Evolutionary conservation across 2,113 vertebrate species (phyloP).

Genomic region (Boleophthalmus pectinirostris): DNA sequence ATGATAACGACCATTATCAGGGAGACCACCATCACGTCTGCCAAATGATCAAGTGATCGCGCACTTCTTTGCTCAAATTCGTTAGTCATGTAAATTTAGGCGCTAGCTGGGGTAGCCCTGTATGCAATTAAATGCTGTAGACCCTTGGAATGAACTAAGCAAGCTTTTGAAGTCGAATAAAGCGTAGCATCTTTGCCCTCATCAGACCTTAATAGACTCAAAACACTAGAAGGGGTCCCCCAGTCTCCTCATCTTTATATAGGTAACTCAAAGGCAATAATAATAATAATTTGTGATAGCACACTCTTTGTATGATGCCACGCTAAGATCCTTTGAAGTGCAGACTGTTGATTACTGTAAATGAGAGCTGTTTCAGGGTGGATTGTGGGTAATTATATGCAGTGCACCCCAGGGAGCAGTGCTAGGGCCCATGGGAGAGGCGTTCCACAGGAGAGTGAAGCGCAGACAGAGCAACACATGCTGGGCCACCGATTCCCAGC

Average conservation of each 20-base stretch:
- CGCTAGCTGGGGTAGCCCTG: conserved; percentile 64
- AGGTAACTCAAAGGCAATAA: conserved; percentile 68
- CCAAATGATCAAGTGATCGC: conserved; percentile 76
- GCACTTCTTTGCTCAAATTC: conserved; percentile 69
- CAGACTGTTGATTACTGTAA: conserved; percentile 80
- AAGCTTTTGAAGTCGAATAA: conserved; percentile 68
- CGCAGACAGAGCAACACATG: conserved; percentile 78
- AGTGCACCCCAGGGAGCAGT: conserved; percentile 76
- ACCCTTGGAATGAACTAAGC: conserved; percentile 61
- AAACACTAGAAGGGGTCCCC: conserved; percentile 29
- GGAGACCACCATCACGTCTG: conserved; percentile 69
- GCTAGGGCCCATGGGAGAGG: conserved; percentile 70
- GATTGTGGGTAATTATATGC: conserved; percentile 81
- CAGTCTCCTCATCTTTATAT: conserved; percentile 47
- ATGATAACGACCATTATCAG: conserved; percentile 77
- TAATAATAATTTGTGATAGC: conserved; percentile 75
- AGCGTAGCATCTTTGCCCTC: conserved; percentile 51
- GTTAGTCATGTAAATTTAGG: conserved; percentile 71
- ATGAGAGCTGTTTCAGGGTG: conserved; percentile 80
- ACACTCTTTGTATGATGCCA: conserved; percentile 72
- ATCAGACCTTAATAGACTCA: conserved; percentile 54
- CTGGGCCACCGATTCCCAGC: conserved; percentile 74
- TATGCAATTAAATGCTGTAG: conserved; percentile 62
- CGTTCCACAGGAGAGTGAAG: conserved; percentile 74
- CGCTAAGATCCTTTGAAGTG: conserved; percentile 76